phyloP scores from a whole-genome alignment of 2,797 vertebrate species.

The Sarcoramphus papa region DNA sequence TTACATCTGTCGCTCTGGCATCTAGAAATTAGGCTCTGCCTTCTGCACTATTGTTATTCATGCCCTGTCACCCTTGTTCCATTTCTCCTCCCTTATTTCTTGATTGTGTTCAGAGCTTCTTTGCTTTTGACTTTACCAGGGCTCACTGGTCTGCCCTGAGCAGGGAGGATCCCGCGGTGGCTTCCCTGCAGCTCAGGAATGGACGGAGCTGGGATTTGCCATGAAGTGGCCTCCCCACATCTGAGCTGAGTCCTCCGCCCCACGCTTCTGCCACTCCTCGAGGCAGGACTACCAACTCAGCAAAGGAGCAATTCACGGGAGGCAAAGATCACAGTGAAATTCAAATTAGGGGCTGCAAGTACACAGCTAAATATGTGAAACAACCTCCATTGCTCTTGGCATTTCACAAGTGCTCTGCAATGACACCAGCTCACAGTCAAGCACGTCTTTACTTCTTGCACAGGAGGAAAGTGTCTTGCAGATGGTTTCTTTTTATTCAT shows the following conservation, averaged over 20 bases:
- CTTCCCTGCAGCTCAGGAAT: neutral
- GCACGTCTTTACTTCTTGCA: neutral
- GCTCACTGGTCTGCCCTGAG: neutral
- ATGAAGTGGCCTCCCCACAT: fast-evolving
- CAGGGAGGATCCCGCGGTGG: too few species aligned
- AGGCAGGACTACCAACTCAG: neutral
- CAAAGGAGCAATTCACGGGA: neutral
- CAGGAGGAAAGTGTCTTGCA: neutral
- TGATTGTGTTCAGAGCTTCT: neutral
- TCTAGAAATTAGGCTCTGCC: neutral
- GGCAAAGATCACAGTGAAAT: neutral
- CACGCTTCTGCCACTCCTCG: fast-evolving
- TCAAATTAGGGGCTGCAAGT: neutral
- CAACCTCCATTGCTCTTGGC: neutral
- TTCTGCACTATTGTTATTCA: neutral
- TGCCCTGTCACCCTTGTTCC: neutral
- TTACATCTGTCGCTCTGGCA: neutral
- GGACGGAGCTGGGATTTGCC: neutral
- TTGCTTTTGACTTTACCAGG: neutral
- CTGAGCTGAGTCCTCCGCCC: neutral
- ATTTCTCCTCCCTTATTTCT: neutral
- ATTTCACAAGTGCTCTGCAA: neutral
- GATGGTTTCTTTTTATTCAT: conserved; percentile 40
- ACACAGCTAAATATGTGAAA: neutral
- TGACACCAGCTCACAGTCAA: neutral